Conservation (phyloP, 2,797 vertebrate species). For the Taeniopygia guttata region DNA sequence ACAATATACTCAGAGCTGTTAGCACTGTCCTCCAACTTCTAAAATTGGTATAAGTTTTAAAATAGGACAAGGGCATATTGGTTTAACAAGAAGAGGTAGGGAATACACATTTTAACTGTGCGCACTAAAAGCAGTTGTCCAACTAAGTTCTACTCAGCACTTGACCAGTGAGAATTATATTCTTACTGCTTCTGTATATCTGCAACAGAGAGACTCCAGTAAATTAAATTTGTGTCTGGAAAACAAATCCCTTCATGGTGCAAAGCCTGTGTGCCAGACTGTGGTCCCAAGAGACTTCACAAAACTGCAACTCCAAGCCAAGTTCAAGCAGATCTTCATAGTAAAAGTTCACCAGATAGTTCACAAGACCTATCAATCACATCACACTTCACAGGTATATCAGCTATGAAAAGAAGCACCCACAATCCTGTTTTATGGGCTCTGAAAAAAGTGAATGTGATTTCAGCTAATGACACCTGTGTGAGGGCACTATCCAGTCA, state of each 20-base stretch:
- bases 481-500: neutral
- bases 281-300: neutral
- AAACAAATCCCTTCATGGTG: neutral
- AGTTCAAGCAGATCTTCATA: neutral
- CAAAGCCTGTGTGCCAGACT: neutral
- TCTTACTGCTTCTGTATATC: neutral
- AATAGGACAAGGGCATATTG: neutral
- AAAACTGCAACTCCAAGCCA: neutral
- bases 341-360: neutral
- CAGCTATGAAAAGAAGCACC: neutral
- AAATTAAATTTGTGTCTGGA: neutral
- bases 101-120: neutral
- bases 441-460: neutral
- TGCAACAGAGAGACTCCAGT: neutral
- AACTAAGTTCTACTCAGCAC: neutral
- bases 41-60: neutral
- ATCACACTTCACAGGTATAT: neutral
- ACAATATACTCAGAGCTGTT: neutral
- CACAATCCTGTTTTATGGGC: accelerated
- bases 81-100: neutral
- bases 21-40: neutral
- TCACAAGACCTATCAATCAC: neutral
- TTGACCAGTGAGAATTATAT: neutral
- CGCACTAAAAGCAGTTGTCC: neutral
- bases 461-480: neutral